Conservation (phyloP, 2,797 vertebrate species). For the Poeciliopsis presidionis region DNA sequence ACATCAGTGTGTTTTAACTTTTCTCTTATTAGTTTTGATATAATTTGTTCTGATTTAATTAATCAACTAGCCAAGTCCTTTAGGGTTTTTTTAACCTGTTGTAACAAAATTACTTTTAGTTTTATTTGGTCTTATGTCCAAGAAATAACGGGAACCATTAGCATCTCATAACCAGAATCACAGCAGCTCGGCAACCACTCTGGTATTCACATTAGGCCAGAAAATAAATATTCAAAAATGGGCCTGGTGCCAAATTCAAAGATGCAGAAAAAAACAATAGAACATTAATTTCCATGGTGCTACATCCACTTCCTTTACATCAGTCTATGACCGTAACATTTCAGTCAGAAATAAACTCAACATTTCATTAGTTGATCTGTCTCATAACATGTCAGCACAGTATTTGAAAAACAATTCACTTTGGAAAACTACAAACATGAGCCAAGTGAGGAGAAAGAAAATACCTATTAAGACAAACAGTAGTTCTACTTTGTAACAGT, state of each 20-base stretch:
- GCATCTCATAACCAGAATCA: not conserved
- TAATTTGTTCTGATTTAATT: not conserved
- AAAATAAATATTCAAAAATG: not conserved
- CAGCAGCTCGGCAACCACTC: not conserved
- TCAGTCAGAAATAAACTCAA: conserved; percentile 17
- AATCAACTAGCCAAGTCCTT: not conserved
- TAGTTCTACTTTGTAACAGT: conserved; percentile 59
- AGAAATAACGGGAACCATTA: not conserved
- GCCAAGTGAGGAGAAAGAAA: conserved; percentile 37
- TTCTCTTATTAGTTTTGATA: not conserved
- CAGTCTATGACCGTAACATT: not conserved
- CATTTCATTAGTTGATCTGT: conserved; percentile 20
- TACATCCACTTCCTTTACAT: conserved; percentile 5
- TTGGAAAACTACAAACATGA: conserved; percentile 38
- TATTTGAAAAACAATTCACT: conserved; percentile 33
- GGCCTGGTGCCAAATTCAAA: not conserved
- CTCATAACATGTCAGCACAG: conserved; percentile 29
- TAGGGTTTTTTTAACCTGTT: not conserved
- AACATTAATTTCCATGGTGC: not conserved
- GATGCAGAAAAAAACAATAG: not conserved
- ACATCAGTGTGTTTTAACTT: not conserved
- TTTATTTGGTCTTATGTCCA: not conserved
- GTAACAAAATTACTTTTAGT: not conserved
- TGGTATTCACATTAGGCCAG: not conserved
- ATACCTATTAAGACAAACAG: conserved; percentile 51